phyloP scores from a whole-genome alignment of 2,797 vertebrate genomes.

The Salmo trutta region DNA sequence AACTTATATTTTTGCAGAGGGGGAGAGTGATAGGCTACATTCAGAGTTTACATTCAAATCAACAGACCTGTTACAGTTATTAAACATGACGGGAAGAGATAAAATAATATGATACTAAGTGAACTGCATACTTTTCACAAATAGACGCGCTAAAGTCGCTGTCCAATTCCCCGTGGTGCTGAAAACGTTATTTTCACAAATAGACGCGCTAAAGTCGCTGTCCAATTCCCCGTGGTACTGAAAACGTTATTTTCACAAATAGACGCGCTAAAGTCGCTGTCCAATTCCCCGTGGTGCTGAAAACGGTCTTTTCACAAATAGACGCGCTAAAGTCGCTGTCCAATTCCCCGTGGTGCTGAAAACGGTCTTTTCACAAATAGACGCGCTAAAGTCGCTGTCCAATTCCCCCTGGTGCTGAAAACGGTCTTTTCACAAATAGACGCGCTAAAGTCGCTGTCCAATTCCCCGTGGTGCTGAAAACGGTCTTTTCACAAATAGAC shows the following conservation, averaged over 20 bases:
- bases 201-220: conserved; percentile 14
- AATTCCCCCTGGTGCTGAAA: conserved; percentile 47
- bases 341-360: conserved; percentile 47
- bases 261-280: conserved; percentile 21
- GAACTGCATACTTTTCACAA: not conserved
- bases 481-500: too few relatives aligned
- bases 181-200: conserved; percentile 27
- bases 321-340: conserved; percentile 20
- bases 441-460: too few relatives aligned
- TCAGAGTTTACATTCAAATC: too few relatives aligned
- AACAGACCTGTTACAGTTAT: too few relatives aligned
- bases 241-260: conserved; percentile 23
- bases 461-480: too few relatives aligned
- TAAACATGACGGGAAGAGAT: not conserved
- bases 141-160: conserved; percentile 12
- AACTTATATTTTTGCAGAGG: too few relatives aligned
- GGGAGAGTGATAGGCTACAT: too few relatives aligned
- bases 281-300: conserved; percentile 45
- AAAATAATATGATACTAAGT: too few relatives aligned
- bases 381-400: conserved; percentile 25
- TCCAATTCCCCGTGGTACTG: conserved; percentile 44
- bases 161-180: conserved; percentile 43
- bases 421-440: too few relatives aligned
- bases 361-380: conserved; percentile 3
- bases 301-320: conserved; percentile 13